Conservation (phyloP, 1,140 invertebrate genomes). For the Drosophila nannoptera region DNA sequence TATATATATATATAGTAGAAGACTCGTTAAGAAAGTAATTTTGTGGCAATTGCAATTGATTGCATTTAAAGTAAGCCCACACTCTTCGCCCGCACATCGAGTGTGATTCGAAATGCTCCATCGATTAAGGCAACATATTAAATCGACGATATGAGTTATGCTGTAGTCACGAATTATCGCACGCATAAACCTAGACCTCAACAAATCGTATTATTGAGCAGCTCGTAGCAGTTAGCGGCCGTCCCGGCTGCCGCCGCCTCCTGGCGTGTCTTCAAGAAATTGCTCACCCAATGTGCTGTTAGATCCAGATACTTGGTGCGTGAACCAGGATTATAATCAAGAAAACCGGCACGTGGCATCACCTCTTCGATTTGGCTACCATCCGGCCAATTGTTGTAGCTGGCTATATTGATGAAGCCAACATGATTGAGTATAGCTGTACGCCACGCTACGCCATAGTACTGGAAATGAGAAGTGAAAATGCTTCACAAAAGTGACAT, state of each 20-base stretch:
- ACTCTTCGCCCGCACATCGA: constrained; percentile 27
- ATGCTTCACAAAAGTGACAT: not conserved
- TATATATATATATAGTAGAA: constrained; percentile 47
- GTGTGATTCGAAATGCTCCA: constrained; percentile 10
- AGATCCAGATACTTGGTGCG: constrained; percentile 82
- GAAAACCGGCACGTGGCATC: constrained; percentile 80
- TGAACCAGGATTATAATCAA: constrained; percentile 82
- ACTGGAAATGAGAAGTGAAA: constrained; percentile 59
- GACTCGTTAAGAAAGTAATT: constrained; percentile 70
- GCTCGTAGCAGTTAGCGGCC: constrained; percentile 67
- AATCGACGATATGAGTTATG: constrained; percentile 37
- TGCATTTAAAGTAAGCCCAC: constrained; percentile 69
- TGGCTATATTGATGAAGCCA: constrained; percentile 81
- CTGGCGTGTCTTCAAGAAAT: constrained; percentile 79
- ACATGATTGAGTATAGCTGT: constrained; percentile 80
- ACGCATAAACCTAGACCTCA: constrained; percentile 28
- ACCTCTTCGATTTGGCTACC: constrained; percentile 84
- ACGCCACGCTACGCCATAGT: constrained; percentile 82
- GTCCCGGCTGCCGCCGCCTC: constrained; percentile 52
- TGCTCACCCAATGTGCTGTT: constrained; percentile 82
- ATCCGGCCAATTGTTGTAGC: constrained; percentile 84
- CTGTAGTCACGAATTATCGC: constrained; percentile 7
- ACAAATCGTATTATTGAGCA: constrained; percentile 78
- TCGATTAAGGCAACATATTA: constrained; percentile 40
- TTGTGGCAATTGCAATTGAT: constrained; percentile 63